Base-by-base conservation (phyloP, 2,888 invertebrate species). In the Tinea trinotella region DNA sequence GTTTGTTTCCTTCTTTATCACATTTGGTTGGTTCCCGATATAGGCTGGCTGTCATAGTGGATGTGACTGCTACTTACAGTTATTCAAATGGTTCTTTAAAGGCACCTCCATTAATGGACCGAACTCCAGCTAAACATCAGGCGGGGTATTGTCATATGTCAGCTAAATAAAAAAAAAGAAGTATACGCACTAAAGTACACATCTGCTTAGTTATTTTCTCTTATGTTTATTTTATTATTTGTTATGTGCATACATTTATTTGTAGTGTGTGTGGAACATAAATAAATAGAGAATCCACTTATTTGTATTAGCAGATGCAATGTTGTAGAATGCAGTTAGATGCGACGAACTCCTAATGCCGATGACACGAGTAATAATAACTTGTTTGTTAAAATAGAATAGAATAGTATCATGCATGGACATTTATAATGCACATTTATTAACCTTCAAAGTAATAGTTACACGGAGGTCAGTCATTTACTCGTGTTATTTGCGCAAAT, bases 381-480 rank as follows among this genome's bases (percentile, higher is more conserved):
- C 13, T 40, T 40, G 40, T 40, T 40, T 40, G 40, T 40, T 40
- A 40, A 40, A 40, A 40, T 40, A 40, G 12, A n/a, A n/a, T n/a
- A n/a, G n/a, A n/a, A 7, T 40, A 40, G 12, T 40, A 40, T 40
- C 40, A 15, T n/a, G 40, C 40, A 40, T 7, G 3, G 40, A 40
- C 40, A 24, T 9, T 40, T 40, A 15, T 13, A 40, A 40, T 40
- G 40, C 40, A 40, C 40, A 40, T 40, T 40, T 40, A 40, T 40
- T 20, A 48, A 48, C 48, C 48, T 48, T 48, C 48, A 48, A 48
- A 20, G 48, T 18, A 48, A 19, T 20, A 48, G 20, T 17, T 20
- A 48, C 48, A 19, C 10, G 10, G 48, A 48, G 48, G 48, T 48
- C 48, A 48, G 48, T 48, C 48, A 20, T 48, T 48, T 48, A n/a